These are phyloP conservation scores for Podargus strigoides DNA, from an alignment of 2,797 vertebrate genomes.

Conservation along the genomic window DNA sequence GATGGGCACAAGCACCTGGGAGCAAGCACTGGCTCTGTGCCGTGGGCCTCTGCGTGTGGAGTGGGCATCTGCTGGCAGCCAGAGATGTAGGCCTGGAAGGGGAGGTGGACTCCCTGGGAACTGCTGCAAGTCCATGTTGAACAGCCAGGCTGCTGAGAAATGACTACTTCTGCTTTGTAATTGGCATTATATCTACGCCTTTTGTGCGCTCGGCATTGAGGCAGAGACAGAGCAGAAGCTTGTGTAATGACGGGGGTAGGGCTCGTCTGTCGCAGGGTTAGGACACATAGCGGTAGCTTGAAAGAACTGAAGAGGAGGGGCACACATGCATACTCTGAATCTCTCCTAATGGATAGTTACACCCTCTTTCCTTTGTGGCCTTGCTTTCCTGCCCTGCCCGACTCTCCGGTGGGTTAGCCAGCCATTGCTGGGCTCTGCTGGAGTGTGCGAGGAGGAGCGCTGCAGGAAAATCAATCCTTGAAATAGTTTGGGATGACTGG, in stretches of 20 bases:
- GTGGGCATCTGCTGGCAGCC: not conserved
- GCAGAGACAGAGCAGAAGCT: not conserved
- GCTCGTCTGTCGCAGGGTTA: not conserved
- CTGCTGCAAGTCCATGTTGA: not conserved
- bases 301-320: not conserved
- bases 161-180: not conserved
- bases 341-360: not conserved
- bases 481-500: not conserved
- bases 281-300: fast-evolving
- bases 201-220: not conserved
- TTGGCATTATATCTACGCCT: not conserved
- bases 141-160: not conserved
- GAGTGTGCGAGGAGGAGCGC: not conserved
- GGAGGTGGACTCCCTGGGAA: not conserved
- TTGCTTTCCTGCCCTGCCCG: not conserved
- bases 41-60: fast-evolving
- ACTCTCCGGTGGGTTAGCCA: fast-evolving
- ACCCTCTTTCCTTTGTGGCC: not conserved
- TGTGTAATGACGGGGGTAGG: not conserved
- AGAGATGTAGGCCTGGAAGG: not conserved
- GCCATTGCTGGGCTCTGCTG: not conserved
- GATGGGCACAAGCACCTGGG: not conserved
- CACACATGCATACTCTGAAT: not conserved
- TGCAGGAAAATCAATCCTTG: not conserved
- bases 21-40: not conserved